phyloP scores from a whole-genome alignment of 2,113 vertebrate species.

The Fulica atra region DNA sequence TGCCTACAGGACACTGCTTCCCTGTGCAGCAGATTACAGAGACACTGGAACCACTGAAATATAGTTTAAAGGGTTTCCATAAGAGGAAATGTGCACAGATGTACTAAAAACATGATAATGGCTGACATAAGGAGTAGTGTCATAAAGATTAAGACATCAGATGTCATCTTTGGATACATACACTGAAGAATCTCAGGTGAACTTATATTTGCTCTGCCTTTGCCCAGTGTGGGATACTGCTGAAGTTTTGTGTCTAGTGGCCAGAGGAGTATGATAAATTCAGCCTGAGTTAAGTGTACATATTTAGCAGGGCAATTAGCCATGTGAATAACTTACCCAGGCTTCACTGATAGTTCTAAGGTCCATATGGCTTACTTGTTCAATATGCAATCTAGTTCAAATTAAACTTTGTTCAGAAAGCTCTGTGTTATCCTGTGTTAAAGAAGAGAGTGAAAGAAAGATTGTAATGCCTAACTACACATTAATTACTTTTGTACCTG shows the following conservation, averaged over 20 bases:
- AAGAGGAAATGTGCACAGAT: not conserved
- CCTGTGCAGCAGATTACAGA: not conserved
- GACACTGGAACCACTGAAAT: not conserved
- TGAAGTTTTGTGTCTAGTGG: not conserved
- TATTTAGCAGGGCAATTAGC: not conserved
- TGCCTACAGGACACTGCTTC: not conserved
- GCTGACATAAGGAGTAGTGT: not conserved
- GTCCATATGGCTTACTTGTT: not conserved
- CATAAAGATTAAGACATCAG: not conserved
- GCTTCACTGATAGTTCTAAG: not conserved
- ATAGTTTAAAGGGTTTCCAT: not conserved
- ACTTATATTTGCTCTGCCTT: not conserved
- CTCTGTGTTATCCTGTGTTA: not conserved
- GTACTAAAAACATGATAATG: not conserved
- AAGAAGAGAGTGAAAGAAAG: not conserved
- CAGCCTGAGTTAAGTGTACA: not conserved
- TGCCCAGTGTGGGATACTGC: not conserved
- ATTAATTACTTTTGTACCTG: not conserved
- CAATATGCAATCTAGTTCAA: not conserved
- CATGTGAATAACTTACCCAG: not conserved
- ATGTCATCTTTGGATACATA: not conserved
- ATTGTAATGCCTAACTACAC: not conserved
- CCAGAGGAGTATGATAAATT: not conserved
- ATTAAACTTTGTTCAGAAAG: not conserved
- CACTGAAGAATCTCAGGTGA: not conserved